Evolutionary conservation across 2,113 vertebrate species (phyloP).

Genomic region (Alaudala cheleensis): DNA sequence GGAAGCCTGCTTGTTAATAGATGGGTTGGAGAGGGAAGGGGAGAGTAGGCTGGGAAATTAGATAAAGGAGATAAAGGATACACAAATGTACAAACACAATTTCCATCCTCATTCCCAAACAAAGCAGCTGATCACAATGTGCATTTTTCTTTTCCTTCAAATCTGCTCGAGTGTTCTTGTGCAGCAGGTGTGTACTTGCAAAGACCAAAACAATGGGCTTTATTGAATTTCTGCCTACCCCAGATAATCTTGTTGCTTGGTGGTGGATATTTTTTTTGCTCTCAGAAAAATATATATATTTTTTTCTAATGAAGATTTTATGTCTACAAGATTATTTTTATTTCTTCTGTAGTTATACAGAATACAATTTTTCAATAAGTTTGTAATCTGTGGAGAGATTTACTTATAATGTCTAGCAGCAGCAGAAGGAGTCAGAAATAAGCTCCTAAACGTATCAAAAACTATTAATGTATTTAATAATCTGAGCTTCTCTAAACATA

Average conservation of each 20-base stretch:
- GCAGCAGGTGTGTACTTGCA: background rate
- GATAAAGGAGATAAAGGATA: constrained; percentile 13
- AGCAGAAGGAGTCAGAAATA: constrained; percentile 10
- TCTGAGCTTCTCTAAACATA: constrained; percentile 16
- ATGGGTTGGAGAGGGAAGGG: background rate
- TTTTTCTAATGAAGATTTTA: background rate
- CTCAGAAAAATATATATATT: background rate
- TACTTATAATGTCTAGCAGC: background rate
- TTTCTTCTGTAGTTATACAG: background rate
- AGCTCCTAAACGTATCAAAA: background rate
- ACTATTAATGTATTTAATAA: constrained; percentile 51
- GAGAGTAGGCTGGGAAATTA: background rate
- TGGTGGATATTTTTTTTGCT: background rate
- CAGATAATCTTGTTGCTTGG: background rate
- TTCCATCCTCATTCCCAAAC: background rate
- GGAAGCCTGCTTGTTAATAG: background rate
- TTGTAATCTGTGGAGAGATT: constrained; percentile 21
- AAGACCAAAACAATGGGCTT: background rate
- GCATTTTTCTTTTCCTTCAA: background rate
- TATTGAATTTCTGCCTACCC: background rate
- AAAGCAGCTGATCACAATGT: constrained; percentile 20
- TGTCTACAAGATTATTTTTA: background rate
- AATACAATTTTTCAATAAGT: background rate
- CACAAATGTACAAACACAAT: background rate
- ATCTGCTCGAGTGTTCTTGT: constrained; percentile 2